These are phyloP conservation scores for Sebastes fasciatus DNA, from an alignment of 2,113 vertebrate genomes.

Conservation along the genomic window DNA sequence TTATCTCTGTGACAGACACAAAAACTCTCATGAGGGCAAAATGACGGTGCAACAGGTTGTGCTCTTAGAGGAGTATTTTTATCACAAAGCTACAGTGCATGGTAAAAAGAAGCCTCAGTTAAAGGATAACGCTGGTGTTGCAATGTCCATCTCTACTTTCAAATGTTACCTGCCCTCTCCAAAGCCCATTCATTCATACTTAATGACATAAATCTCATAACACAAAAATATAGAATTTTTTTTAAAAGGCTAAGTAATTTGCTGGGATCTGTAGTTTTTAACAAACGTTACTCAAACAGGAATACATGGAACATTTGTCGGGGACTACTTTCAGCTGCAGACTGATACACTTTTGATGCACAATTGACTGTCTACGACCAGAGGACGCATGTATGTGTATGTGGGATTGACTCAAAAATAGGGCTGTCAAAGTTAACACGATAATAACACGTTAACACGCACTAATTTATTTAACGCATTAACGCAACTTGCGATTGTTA, in stretches of 20 bases:
- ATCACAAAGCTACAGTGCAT: neutral
- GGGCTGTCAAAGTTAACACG: too few relatives aligned
- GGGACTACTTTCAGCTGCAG: too few relatives aligned
- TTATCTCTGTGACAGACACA: neutral
- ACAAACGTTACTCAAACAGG: too few relatives aligned
- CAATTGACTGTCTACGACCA: neutral
- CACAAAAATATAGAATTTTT: neutral
- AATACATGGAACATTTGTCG: too few relatives aligned
- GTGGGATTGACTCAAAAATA: too few relatives aligned
- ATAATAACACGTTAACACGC: too few relatives aligned
- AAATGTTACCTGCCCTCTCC: neutral
- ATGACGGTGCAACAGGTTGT: neutral
- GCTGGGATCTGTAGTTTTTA: neutral
- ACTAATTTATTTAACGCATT: too few relatives aligned
- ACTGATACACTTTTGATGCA: neutral
- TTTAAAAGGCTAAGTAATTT: neutral
- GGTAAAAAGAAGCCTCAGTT: neutral
- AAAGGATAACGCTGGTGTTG: neutral
- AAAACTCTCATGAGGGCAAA: constrained; percentile 10
- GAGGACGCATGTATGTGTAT: too few relatives aligned
- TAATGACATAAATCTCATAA: neutral
- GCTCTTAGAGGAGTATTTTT: neutral
- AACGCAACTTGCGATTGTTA: too few relatives aligned
- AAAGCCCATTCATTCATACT: neutral
- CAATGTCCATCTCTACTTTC: neutral